Percentiles rank a stretch among this genome's conserved stretches.
phyloP scores from a whole-genome alignment of 2,113 vertebrate genomes.

The Stegastes partitus region DNA sequence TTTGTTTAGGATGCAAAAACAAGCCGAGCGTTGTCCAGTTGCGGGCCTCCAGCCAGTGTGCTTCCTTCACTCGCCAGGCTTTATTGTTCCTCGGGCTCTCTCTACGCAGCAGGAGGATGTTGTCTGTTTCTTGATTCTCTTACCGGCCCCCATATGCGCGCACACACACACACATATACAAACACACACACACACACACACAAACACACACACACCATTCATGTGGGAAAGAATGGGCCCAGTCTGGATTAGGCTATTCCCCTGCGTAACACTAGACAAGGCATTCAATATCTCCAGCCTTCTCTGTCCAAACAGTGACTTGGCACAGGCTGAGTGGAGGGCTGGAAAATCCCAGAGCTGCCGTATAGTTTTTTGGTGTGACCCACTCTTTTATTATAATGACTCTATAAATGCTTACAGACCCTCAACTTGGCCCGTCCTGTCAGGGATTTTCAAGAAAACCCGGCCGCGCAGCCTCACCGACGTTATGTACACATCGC shows the following conservation, averaged over 20 bases:
- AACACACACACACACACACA: constrained; percentile 20
- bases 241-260: constrained; percentile 76
- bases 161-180: constrained; percentile 7
- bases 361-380: constrained; percentile 67
- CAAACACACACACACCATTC: constrained; percentile 50
- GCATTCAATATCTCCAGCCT: constrained; percentile 73
- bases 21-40: constrained; percentile 65
- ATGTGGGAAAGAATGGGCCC: constrained; percentile 76
- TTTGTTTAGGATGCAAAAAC: constrained; percentile 60
- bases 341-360: constrained; percentile 77
- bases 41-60: constrained; percentile 55
- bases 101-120: constrained; percentile 64
- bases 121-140: constrained; percentile 67
- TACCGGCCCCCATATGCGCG: constrained; percentile 18
- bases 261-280: constrained; percentile 75
- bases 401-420: constrained; percentile 75
- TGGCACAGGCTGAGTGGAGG: constrained; percentile 62
- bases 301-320: constrained; percentile 74
- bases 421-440: constrained; percentile 53
- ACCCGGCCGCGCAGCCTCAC: constrained; percentile 27
- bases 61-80: constrained; percentile 61
- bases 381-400: constrained; percentile 70
- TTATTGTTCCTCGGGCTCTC: constrained; percentile 60
- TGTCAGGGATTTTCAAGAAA: constrained; percentile 28
- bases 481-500: constrained; percentile 29